Percentiles rank a stretch among this genome's conserved stretches.
Conservation (phyloP, 2,113 vertebrate species). For the Xiphophorus couchianus region DNA sequence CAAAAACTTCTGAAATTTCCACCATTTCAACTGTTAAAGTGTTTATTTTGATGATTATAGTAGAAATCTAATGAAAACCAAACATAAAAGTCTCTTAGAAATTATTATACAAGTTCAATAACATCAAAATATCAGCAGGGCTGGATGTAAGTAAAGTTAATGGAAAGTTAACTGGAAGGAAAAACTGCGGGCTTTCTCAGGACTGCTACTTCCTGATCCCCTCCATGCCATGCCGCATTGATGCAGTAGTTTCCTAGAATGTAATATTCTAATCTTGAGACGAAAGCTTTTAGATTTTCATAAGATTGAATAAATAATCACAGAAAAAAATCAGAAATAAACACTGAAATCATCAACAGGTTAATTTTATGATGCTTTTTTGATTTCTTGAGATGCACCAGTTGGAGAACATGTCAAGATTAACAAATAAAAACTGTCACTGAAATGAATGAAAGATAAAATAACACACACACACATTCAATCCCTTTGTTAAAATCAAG, state of each 20-base stretch:
- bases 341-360: not conserved
- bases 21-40: not conserved
- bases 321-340: not conserved
- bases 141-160: not conserved
- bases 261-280: not conserved
- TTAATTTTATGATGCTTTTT: not conserved
- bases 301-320: not conserved
- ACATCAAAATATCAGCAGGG: too few relatives aligned
- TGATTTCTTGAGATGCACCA: not conserved
- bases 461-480: slow-evolving; percentile 19
- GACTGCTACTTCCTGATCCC: too few relatives aligned
- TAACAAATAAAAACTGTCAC: slow-evolving; percentile 17
- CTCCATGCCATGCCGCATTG: not conserved
- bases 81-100: too few relatives aligned
- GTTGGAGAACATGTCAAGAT: not conserved
- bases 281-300: not conserved
- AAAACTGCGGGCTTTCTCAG: not conserved
- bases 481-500: slow-evolving; percentile 26
- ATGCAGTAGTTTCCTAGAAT: not conserved
- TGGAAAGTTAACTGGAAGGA: not conserved
- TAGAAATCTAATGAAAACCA: too few relatives aligned
- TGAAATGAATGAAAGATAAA: slow-evolving; percentile 52
- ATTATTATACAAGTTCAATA: too few relatives aligned
- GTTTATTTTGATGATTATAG: too few relatives aligned
- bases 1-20: slow-evolving; percentile 3